These are phyloP conservation scores for Pocillopora damicornis DNA, from an alignment of 64 coral and sea anemone genomes.

Conservation along the genomic window DNA sequence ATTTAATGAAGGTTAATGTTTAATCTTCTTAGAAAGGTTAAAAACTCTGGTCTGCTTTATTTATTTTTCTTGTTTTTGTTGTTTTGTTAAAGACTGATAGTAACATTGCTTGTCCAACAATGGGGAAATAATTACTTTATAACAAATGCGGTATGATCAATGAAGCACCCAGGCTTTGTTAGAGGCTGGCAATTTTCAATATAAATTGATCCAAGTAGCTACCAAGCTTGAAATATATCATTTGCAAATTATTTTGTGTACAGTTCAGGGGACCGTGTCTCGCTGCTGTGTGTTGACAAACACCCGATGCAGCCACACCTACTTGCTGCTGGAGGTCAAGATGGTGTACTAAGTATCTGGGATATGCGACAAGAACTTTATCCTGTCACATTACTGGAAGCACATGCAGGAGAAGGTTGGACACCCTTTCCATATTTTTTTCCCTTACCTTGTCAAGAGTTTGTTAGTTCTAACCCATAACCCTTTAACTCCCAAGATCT, in stretches of 20 bases:
- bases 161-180: too few species aligned
- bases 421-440: neutral
- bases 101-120: too few species aligned
- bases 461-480: too few species aligned
- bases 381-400: slow-evolving; percentile 89
- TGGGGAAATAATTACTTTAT: too few species aligned
- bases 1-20: neutral
- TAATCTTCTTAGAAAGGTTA: neutral
- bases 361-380: slow-evolving; percentile 94
- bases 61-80: neutral
- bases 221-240: neutral
- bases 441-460: neutral
- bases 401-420: slow-evolving; percentile 81
- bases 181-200: too few species aligned
- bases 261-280: slow-evolving; percentile 89
- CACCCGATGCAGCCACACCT: slow-evolving; percentile 94
- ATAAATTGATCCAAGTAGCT: neutral
- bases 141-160: too few species aligned
- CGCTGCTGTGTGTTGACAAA: slow-evolving; percentile 86
- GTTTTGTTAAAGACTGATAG: too few species aligned
- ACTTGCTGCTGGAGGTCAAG: slow-evolving; percentile 91
- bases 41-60: neutral
- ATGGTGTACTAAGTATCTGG: slow-evolving; percentile 92
- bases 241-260: neutral
- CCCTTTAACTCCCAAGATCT: too few species aligned